Percentiles rank a stretch among this genome's conserved stretches.
These are phyloP conservation scores for Drosophila neotestacea DNA, from an alignment of 2,888 invertebrate genomes.

Conservation along the genomic window DNA sequence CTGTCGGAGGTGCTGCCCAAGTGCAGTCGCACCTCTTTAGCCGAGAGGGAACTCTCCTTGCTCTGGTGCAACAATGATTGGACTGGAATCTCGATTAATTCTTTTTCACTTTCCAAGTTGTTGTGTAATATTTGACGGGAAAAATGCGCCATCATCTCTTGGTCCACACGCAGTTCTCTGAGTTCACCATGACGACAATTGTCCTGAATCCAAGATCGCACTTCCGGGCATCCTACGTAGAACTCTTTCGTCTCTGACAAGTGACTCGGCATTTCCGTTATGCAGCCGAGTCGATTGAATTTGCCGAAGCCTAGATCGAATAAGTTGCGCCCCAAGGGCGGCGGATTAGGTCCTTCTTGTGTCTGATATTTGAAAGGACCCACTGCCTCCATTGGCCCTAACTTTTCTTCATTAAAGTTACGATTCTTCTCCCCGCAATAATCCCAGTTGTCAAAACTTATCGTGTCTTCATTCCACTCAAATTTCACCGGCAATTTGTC, in stretches of 20 bases:
- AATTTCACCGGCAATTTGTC: constrained; percentile 54
- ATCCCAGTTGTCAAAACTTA: constrained; percentile 86
- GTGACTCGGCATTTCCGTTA: constrained; percentile 18
- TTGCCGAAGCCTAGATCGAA: constrained; percentile 67
- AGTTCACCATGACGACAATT: constrained; percentile 63
- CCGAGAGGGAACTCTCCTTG: not conserved
- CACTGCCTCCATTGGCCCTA: not conserved
- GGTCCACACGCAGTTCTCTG: not conserved
- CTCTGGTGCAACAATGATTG: not conserved
- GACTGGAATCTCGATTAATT: too few species aligned
- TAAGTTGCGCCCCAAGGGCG: constrained; percentile 28
- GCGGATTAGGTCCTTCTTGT: constrained; percentile 15
- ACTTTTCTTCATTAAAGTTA: constrained; percentile 84
- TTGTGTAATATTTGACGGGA: constrained; percentile 49
- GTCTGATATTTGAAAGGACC: constrained; percentile 34
- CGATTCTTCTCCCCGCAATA: constrained; percentile 89
- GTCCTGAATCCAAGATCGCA: constrained; percentile 53
- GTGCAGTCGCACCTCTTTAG: constrained; percentile 13
- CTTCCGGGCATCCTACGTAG: constrained; percentile 83
- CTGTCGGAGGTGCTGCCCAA: constrained; percentile 23
- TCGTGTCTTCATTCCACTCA: constrained; percentile 56
- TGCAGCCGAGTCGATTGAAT: constrained; percentile 19
- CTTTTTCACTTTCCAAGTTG: constrained; percentile 31
- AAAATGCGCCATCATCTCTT: constrained; percentile 9
- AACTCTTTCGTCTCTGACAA: not conserved